Conservation (phyloP, 2,888 invertebrate genomes). For the Oligia strigilis region DNA sequence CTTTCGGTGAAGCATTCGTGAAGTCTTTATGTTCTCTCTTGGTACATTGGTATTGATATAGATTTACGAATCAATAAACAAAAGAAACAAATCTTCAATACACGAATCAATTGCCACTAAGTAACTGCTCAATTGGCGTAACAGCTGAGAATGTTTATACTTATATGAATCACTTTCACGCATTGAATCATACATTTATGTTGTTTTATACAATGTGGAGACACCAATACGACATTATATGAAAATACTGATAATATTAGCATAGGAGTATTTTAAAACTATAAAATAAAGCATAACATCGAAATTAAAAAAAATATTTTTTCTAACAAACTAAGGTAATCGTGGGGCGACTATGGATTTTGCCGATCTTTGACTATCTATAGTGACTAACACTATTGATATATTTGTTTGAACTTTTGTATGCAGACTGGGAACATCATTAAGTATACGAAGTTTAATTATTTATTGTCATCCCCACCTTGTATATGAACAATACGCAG, state of each 20-base stretch:
- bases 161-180: not conserved
- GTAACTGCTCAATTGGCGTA: slow-evolving; percentile 25
- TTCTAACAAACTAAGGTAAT: not conserved
- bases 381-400: no score
- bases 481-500: no score
- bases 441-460: not conserved
- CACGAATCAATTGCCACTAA: slow-evolving; percentile 25
- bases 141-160: slow-evolving; percentile 15
- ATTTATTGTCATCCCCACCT: not conserved
- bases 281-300: not conserved
- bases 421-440: no score
- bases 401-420: no score
- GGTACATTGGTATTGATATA: not conserved
- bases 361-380: no score
- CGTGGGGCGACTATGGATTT: not conserved
- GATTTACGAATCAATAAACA: not conserved
- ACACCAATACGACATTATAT: not conserved
- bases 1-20: not conserved
- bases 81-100: not conserved
- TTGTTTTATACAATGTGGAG: not conserved
- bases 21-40: not conserved
- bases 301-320: not conserved
- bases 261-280: not conserved
- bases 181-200: not conserved
- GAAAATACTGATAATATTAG: no score